These are phyloP conservation scores for Talpa occidentalis DNA, from an alignment of 2,113 vertebrate species.

Conservation along the genomic window DNA sequence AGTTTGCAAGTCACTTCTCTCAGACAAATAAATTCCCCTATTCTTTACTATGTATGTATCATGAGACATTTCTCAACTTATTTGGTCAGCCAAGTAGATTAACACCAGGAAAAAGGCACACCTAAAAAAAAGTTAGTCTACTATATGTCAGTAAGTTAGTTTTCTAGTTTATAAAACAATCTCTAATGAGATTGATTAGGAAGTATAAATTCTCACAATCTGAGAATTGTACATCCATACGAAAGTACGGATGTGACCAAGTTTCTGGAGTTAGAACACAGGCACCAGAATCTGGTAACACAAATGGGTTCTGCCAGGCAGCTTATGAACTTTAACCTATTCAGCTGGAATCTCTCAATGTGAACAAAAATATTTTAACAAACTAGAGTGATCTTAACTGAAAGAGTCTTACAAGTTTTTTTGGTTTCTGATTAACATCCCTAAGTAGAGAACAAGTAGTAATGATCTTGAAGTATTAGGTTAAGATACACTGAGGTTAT, in stretches of 20 bases:
- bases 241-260: background rate
- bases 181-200: background rate
- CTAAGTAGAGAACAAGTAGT: background rate
- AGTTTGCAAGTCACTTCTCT: background rate
- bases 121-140: background rate
- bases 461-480: background rate
- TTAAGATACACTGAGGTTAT: background rate
- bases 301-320: background rate
- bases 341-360: background rate
- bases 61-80: conserved; percentile 26
- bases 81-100: background rate
- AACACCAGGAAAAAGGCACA: background rate
- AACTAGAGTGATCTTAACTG: background rate
- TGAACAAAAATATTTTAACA: background rate
- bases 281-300: background rate
- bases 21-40: background rate
- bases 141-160: background rate
- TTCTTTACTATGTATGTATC: background rate
- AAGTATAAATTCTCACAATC: conserved; percentile 4
- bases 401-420: background rate
- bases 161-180: conserved; percentile 41
- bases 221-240: background rate
- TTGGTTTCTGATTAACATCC: background rate
- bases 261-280: conserved; percentile 17
- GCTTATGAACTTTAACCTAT: background rate